Evolutionary conservation across 2,888 invertebrate species (phyloP), one percentile per base, ranked within the genome.

Genomic region (Meta bourneti): DNA sequence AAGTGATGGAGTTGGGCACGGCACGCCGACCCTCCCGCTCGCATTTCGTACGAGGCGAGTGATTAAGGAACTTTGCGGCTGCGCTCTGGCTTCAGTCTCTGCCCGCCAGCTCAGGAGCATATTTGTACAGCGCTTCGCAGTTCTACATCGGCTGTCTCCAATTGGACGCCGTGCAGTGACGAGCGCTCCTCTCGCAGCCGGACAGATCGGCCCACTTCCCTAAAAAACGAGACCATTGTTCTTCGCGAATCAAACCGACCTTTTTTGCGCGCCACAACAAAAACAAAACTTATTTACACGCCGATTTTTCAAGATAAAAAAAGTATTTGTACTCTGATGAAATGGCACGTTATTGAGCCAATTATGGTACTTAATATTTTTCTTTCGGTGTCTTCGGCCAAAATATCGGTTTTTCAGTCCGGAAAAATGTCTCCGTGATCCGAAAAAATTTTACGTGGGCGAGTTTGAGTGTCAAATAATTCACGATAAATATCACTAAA

Each of bases 61-160:
- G 88, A 82, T 70, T 70, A 11, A 91, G 81, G 48, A 81, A 71
- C n/a, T 69, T 74, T 61, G 91, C 88, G 91, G 83, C 91, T 92
- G 91, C 91, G 91, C 91, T 72, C 84, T 84, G 61, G 72, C 83
- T 70, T 49, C 79, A 83, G 82, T 87, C 87, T 74, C 88, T 88
- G 91, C 91, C 91, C 83, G 83, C 91, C 88, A 11, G 72, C 86
- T 54, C 70, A 81, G 72, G 90, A 81, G 91, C 91, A 87, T 82
- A 91, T 87, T 90, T 85, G 90, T 75, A 90, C 80, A 90, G 90
- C 82, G 86, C 91, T 51, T 71, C 77, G 54, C 83, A 49, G 79
- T 74, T 74, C 81, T 54, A 71, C 79, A 61, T 72, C 87, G 61
- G 69, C 92, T 85, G 89, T 85, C 89, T 80, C 92, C 92, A 85